A percentile compares a stretch with the other conserved stretches of the same genome.
Evolutionary conservation across 1,140 invertebrate species (phyloP).

Genomic region (Drosophila neocordata): DNA sequence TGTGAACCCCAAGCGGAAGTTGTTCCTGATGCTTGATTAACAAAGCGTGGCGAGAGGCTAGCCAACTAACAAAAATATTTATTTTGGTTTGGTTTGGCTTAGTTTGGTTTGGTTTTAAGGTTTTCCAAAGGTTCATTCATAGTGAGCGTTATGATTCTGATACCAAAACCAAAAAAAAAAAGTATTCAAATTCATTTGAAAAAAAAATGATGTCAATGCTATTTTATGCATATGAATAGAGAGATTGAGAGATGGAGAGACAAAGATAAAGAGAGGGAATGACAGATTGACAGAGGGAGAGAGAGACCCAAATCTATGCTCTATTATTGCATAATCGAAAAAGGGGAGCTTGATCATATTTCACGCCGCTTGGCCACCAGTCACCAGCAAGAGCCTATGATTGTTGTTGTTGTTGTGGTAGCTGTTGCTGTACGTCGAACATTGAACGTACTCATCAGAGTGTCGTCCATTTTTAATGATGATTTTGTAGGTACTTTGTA

Average conservation of each 20-base stretch:
- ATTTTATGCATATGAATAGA: constrained; percentile 55
- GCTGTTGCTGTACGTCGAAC: no score
- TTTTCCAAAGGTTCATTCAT: constrained; percentile 73
- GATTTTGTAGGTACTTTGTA: constrained; percentile 47
- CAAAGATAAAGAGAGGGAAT: neutral
- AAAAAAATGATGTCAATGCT: constrained; percentile 80
- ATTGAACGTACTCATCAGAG: constrained; percentile 9
- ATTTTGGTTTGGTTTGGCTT: neutral
- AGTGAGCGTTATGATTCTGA: constrained; percentile 54
- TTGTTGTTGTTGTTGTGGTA: neutral
- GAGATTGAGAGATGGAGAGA: neutral
- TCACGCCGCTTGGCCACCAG: constrained; percentile 64
- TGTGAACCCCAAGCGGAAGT: constrained; percentile 68
- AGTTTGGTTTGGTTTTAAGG: neutral
- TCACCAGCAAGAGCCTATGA: neutral
- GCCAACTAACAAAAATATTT: constrained; percentile 48
- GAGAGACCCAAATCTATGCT: constrained; percentile 52
- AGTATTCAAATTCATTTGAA: constrained; percentile 53
- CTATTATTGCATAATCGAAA: constrained; percentile 63
- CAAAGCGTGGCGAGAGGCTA: constrained; percentile 76
- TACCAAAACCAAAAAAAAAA: constrained; percentile 29
- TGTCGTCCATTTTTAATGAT: constrained; percentile 65
- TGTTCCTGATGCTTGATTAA: constrained; percentile 82
- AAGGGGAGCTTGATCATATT: constrained; percentile 62
- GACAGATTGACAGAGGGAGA: no score